Evolutionary conservation across 1,140 invertebrate genomes (phyloP), one percentile per base, ranked within the genome.

Genomic region (Drosophila sulfurigaster): DNA sequence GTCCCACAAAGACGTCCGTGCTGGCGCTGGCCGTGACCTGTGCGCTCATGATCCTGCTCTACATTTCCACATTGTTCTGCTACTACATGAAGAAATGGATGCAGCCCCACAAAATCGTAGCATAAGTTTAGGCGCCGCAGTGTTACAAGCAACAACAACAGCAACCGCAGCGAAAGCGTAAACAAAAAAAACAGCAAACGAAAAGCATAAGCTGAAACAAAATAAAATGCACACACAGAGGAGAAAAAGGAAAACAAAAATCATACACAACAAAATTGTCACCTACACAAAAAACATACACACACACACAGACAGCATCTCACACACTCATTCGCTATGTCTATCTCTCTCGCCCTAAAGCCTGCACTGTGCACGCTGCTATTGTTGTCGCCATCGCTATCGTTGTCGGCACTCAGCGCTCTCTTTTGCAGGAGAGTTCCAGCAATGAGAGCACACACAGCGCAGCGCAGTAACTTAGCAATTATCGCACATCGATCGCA

Each of bases 71-170:
- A 25, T 94, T 98, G 75, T 97, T 97, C 94, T 97, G 96, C 92
- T 97, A 97, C 93, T 97, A 97, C 94, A 97, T 97, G 96, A 97
- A 96, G 91, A 97, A 97, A 92, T 98, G 97, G 96, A 94, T 97
- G 92, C 94, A 95, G 77, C 96, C 96, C 15, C 94, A 95, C 66
- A 97, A 97, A 93, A 95, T 96, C 91, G 94, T 97, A 94, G 95
- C 95, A 87, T 96, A 95, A 80, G 75, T 60, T 69, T 49, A 71
- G 59, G 73, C 48, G 59, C 43, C 65, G 45, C 45, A 46, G 38
- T 49, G 38, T 49, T 45, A 57, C 25, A 30, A 60, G 35, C 43
- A 71, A 45, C 38, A 52, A 63, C 46, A 65, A 38, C 2, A 48
- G 57, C 52, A 77, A 25, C 30, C 15, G 43, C 64, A 70, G 5